Evolutionary conservation across 2,888 invertebrate genomes (phyloP), one percentile per base, ranked within the genome.

Genomic region (Lepidonotus clava): DNA sequence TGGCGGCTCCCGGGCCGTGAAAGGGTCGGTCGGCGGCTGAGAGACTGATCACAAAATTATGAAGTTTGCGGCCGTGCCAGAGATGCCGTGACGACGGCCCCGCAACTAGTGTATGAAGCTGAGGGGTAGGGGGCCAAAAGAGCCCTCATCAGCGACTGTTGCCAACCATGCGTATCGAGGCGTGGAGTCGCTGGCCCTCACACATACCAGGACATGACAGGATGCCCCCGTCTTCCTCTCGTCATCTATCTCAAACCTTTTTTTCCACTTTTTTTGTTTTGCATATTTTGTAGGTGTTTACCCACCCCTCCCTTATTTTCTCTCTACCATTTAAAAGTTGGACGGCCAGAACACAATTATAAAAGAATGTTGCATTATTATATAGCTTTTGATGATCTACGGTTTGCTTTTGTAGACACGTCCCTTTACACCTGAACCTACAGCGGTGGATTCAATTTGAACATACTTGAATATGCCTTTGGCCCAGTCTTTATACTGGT

Each of bases 11-110:
- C 1, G 21, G 36, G 5, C 71, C n/a, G 36, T 71, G 71, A 71
- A 71, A 21, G 71, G 71, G 38, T 11, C 71, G 71, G 21, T 38
- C 36, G 38, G 36, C 71, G 71, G 38, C 38, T 18, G 36, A n/a
- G 71, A 32, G 71, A 71, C 71, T 34, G 71, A 71, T 71, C 71
- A 38, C 71, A 38, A 71, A 71, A 71, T 71, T 71, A 71, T 71
- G 36, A 71, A 71, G 71, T 71, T 71, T 71, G 71, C 36, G 71
- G 34, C 36, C 36, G 61, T 61, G 61, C 1, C 28, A 28, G 28
- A 61, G 61, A 61, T 61, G 71, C 36, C 71, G 71, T 71, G 71
- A 71, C 38, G 71, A 38, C 36, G 34, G 0, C n/a, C 21, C 38
- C n/a, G 71, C 38, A 21, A 71, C 34, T 28, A 21, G 71, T 71